These are phyloP conservation scores for Bambusicola thoracicus DNA, from an alignment of 2,113 vertebrate genomes.

Conservation along the genomic window DNA sequence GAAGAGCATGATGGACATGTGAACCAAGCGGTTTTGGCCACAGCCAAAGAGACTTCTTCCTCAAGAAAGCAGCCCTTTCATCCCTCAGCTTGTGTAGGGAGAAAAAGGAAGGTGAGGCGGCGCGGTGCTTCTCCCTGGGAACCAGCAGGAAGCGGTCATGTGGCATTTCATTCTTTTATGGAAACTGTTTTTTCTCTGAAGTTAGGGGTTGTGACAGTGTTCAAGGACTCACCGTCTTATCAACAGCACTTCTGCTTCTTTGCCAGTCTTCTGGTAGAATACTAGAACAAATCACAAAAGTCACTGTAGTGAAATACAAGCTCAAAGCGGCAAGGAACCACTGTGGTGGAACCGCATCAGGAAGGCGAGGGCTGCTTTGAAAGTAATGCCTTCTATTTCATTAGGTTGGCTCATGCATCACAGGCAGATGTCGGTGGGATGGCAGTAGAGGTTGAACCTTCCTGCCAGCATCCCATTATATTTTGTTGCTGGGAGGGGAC, in stretches of 20 bases:
- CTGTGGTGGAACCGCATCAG: background rate
- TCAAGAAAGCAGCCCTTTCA: slow-evolving; percentile 32
- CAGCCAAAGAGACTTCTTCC: slow-evolving; percentile 17
- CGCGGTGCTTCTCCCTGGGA: background rate
- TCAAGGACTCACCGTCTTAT: background rate
- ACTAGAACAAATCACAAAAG: background rate
- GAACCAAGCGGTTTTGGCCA: background rate
- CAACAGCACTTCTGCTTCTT: background rate
- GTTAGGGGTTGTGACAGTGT: background rate
- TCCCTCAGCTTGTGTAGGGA: background rate
- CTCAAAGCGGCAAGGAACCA: background rate
- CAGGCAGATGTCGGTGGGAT: no score
- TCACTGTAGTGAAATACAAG: background rate
- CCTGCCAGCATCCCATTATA: no score
- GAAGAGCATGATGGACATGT: slow-evolving; percentile 20
- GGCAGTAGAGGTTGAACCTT: no score
- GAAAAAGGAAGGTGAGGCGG: background rate
- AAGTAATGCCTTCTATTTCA: no score
- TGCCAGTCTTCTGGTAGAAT: background rate
- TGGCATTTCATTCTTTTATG: background rate
- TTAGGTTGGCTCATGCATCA: no score
- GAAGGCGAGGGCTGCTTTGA: no score
- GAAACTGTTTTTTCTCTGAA: background rate
- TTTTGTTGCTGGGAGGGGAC: no score
- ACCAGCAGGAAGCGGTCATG: background rate